Conservation (phyloP, 2,113 vertebrate genomes). For the Hydrochoerus hydrochaeris region DNA sequence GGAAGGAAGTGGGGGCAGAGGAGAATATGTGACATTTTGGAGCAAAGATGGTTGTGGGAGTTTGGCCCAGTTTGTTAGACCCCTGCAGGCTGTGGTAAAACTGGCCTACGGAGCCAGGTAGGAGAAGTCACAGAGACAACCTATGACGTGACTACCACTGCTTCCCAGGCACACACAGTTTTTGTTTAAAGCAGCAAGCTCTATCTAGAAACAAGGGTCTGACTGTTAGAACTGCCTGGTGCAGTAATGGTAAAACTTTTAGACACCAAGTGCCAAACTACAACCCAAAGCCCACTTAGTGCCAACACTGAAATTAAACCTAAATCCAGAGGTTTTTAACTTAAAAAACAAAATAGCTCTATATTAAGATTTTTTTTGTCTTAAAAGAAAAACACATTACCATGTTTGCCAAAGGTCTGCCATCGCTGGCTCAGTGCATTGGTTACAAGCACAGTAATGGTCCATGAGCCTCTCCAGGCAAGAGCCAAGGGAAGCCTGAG, state of each 20-base stretch:
- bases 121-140: not conserved
- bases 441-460: not conserved
- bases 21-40: slow-evolving; percentile 85
- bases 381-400: not conserved
- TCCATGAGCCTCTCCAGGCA: not conserved
- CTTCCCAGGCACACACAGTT: not conserved
- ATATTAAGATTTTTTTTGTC: not conserved
- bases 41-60: slow-evolving; percentile 92
- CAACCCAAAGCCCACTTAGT: not conserved
- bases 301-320: not conserved
- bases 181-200: not conserved
- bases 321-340: not conserved
- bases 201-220: not conserved
- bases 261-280: not conserved
- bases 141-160: not conserved
- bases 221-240: not conserved
- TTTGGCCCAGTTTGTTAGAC: slow-evolving; percentile 86
- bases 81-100: slow-evolving; percentile 83
- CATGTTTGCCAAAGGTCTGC: not conserved
- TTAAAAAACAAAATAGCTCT: not conserved
- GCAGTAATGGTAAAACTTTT: not conserved
- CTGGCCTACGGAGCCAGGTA: slow-evolving; percentile 86
- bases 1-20: too few relatives aligned
- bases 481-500: not conserved
- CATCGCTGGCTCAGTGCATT: not conserved